Evolutionary conservation across 1,140 invertebrate species (phyloP).

Genomic region (Drosophila paulistorum): DNA sequence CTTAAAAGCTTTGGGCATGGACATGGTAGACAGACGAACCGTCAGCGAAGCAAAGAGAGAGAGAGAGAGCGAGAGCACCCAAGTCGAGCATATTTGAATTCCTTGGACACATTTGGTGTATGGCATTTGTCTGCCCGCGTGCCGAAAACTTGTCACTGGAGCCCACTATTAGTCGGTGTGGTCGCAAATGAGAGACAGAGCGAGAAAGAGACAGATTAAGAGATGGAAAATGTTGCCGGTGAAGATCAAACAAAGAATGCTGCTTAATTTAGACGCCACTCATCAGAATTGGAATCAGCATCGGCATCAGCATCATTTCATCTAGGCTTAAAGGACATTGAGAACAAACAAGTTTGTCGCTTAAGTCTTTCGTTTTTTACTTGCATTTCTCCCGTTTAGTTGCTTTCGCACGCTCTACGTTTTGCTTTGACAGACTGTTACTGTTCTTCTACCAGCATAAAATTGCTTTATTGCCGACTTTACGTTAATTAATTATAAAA

Average conservation of each 20-base stretch:
- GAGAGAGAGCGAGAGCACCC: not conserved
- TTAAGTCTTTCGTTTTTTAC: constrained; percentile 54
- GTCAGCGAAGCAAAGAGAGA: not conserved
- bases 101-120: constrained; percentile 30
- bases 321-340: constrained; percentile 6
- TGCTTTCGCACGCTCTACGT: constrained; percentile 4
- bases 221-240: constrained; percentile 42
- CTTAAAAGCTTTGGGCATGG: constrained; percentile 76
- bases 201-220: not conserved
- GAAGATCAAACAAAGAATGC: constrained; percentile 61
- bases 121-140: constrained; percentile 80
- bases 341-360: constrained; percentile 64
- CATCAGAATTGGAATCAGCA: not conserved
- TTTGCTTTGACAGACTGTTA: not conserved
- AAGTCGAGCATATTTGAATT: constrained; percentile 59
- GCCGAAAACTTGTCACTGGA: constrained; percentile 80
- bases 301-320: not conserved
- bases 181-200: constrained; percentile 20
- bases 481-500: constrained; percentile 27
- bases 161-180: constrained; percentile 39
- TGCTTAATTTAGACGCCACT: constrained; percentile 74
- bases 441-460: constrained; percentile 14
- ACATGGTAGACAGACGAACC: constrained; percentile 29
- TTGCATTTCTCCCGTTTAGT: not conserved
- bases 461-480: constrained; percentile 28